Evolutionary conservation across 2,888 invertebrate genomes (phyloP), one percentile per base, ranked within the genome.

Genomic region (Bombyx huttoni): DNA sequence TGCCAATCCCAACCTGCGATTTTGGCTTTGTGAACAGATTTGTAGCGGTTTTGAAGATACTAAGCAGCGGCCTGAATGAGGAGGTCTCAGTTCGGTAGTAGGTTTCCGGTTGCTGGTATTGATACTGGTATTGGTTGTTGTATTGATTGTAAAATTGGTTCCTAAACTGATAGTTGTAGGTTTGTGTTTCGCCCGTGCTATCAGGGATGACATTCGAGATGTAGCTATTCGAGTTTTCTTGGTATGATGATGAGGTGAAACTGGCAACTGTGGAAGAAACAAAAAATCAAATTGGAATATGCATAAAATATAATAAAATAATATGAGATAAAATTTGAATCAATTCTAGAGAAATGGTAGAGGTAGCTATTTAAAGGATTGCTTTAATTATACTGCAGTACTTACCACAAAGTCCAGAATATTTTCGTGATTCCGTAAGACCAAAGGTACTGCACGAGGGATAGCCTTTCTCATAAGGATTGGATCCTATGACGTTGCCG

Each of bases 351-450:
- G n/a, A n/a, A n/a, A n/a, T n/a, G n/a, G n/a, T n/a, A n/a, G 2
- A 24, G 5, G 24, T 5, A 24, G 3, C 7, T 7, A 40, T 40
- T 40, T 40, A 40, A 40, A 10, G 40, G 12, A 12, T 10, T 40
- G 40, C 5, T 24, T 24, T 24, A 3, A 24, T 24, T 24, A 24
- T 24, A 24, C 5, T n/a, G n/a, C n/a, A n/a, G 13, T 79, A 90
- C 92, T 91, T 85, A 94, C 92, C 91, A 81, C 95, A 96, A 51
- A 95, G 90, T 56, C 95, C 95, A 54, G 91, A 90, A 76, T 94
- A 95, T 81, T 90, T 91, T 59, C 89, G 88, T 24, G 95, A 95
- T 54, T 92, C 91, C 46, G 89, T 85, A 75, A 94, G 91, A 58
- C 94, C 94, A 67, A 91, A 92, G 60, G 84, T 89, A 60, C 88